Conservation (phyloP, 2,888 invertebrate species). For the Leptopilina drosophilae region DNA sequence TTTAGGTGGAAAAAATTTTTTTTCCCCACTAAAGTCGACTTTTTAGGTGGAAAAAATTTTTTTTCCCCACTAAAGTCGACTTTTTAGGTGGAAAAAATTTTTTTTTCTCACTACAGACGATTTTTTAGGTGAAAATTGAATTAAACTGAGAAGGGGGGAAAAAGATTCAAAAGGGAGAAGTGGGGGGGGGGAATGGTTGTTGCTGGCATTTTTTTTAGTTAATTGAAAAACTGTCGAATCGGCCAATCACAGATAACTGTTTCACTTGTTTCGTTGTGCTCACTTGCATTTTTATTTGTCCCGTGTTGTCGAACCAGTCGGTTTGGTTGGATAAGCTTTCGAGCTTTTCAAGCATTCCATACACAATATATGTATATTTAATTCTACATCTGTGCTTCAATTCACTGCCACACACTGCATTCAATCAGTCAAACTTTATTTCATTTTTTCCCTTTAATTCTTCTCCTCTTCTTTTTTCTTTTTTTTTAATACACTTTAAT, state of each 20-base stretch:
- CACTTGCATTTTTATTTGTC: constrained; percentile 19
- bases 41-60: no score
- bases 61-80: no score
- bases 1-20: no score
- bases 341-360: constrained; percentile 25
- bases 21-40: no score
- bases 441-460: not conserved
- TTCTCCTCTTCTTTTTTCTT: not conserved
- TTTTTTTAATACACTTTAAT: not conserved
- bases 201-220: constrained; percentile 12
- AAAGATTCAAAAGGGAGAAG: no score
- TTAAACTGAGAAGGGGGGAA: not conserved
- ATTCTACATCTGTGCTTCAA: constrained; percentile 23
- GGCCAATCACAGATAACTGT: constrained; percentile 15
- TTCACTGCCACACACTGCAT: not conserved
- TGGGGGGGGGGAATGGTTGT: no score
- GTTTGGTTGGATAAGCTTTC: constrained; percentile 29
- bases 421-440: constrained; percentile 25
- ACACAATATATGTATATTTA: not conserved
- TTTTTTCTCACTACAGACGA: no score
- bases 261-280: not conserved
- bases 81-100: no score
- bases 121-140: no score
- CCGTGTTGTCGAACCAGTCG: constrained; percentile 25
- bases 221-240: constrained; percentile 9